Evolutionary conservation across 2,113 vertebrate species (phyloP).

Genomic region (Semicossyphus pulcher): DNA sequence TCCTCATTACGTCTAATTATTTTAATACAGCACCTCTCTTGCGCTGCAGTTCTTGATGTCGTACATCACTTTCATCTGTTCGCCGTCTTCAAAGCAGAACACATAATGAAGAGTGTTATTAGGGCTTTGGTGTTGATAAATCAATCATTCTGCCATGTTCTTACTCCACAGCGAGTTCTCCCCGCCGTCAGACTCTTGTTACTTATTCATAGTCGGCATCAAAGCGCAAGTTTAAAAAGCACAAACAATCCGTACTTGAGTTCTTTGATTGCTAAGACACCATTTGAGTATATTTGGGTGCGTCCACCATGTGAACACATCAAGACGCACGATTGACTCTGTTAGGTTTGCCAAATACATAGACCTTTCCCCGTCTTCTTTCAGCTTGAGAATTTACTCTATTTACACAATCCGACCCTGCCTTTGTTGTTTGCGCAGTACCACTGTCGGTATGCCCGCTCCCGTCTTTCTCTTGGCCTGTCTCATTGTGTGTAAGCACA

Average conservation of each 20-base stretch:
- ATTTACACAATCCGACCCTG: constrained; percentile 43
- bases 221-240: constrained; percentile 56
- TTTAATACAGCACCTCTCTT: constrained; percentile 47
- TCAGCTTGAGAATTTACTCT: constrained; percentile 47
- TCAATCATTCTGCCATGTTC: constrained; percentile 65
- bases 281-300: constrained; percentile 1
- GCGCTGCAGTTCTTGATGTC: constrained; percentile 28
- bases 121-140: constrained; percentile 52
- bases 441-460: constrained; percentile 40
- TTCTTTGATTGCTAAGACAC: constrained; percentile 30
- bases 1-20: constrained; percentile 43
- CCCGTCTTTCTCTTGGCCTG: constrained; percentile 58
- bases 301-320: constrained; percentile 12
- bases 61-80: constrained; percentile 63
- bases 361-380: constrained; percentile 35
- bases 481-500: constrained; percentile 67
- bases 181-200: constrained; percentile 27
- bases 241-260: constrained; percentile 29
- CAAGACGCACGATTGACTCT: background rate
- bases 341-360: constrained; percentile 29
- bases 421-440: constrained; percentile 52
- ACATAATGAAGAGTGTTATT: constrained; percentile 63
- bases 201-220: constrained; percentile 61
- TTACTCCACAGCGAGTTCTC: constrained; percentile 37
- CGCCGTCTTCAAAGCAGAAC: constrained; percentile 61